phyloP scores from a whole-genome alignment of 2,888 invertebrate species.

The Diploptera punctata region DNA sequence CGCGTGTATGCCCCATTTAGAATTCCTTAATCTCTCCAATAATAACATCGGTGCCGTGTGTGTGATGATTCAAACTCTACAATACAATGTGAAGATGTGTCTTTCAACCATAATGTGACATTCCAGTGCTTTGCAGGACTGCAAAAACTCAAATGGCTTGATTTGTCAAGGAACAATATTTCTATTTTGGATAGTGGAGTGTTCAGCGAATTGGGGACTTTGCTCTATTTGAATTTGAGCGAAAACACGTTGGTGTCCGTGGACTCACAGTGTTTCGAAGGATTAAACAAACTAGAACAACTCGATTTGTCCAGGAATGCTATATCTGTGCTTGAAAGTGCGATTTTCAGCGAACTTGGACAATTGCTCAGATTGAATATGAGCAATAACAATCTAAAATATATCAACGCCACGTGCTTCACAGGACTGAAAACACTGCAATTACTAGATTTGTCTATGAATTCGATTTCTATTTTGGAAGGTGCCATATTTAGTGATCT shows the following conservation, averaged over 20 bases:
- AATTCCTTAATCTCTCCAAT: too few relatives aligned
- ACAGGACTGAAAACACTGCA: constrained; percentile 67
- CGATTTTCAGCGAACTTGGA: constrained; percentile 63
- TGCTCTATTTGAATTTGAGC: constrained; percentile 69
- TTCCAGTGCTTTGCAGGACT: too few relatives aligned
- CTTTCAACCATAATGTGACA: too few relatives aligned
- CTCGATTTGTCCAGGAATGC: constrained; percentile 76
- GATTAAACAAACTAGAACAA: constrained; percentile 67
- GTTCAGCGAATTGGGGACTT: constrained; percentile 47
- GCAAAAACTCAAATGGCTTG: too few relatives aligned
- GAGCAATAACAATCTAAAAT: constrained; percentile 69
- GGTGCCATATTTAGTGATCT: constrained; percentile 64
- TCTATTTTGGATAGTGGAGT: constrained; percentile 45
- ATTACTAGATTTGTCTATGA: constrained; percentile 73
- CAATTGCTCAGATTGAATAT: constrained; percentile 72
- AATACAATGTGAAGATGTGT: too few relatives aligned
- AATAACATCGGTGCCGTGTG: too few relatives aligned
- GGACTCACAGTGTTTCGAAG: constrained; percentile 64
- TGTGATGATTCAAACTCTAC: too few relatives aligned
- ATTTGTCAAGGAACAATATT: constrained; percentile 50
- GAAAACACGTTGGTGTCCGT: constrained; percentile 68
- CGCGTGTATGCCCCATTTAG: too few relatives aligned
- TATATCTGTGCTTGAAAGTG: constrained; percentile 62
- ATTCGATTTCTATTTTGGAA: constrained; percentile 64
- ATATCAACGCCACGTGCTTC: constrained; percentile 65